Evolutionary conservation across 2,113 vertebrate species (phyloP).

Genomic region (Psilopsiagon aymara): DNA sequence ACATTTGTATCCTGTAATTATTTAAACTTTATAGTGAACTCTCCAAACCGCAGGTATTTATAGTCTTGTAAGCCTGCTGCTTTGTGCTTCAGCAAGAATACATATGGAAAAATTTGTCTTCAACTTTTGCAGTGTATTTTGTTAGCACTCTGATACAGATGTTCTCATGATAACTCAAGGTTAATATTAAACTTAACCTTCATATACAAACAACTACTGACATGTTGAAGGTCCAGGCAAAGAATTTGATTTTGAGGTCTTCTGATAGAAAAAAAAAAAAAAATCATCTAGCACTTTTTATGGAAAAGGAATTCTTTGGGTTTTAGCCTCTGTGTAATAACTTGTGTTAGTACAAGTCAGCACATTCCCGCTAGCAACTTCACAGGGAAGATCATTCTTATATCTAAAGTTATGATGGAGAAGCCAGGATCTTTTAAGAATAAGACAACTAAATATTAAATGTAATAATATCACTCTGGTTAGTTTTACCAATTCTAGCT

Average conservation of each 20-base stretch:
- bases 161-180: not conserved
- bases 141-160: not conserved
- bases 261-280: not conserved
- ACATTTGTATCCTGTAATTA: not conserved
- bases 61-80: not conserved
- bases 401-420: not conserved
- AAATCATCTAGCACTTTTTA: not conserved
- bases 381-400: not conserved
- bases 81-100: not conserved
- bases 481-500: not conserved
- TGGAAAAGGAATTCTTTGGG: not conserved
- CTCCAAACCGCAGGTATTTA: not conserved
- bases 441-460: not conserved
- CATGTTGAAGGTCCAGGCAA: not conserved
- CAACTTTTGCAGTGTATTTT: not conserved
- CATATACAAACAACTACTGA: rapidly evolving
- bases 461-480: not conserved
- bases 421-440: not conserved
- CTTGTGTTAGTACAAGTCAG: not conserved
- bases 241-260: not conserved
- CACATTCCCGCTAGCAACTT: not conserved
- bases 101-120: not conserved
- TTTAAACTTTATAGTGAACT: slow-evolving; percentile 2
- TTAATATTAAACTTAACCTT: not conserved
- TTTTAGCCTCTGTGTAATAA: not conserved